Percentiles rank a stretch among this genome's conserved stretches.
phyloP scores from a whole-genome alignment of 2,888 invertebrate genomes.

The Halocaridina rubra region DNA sequence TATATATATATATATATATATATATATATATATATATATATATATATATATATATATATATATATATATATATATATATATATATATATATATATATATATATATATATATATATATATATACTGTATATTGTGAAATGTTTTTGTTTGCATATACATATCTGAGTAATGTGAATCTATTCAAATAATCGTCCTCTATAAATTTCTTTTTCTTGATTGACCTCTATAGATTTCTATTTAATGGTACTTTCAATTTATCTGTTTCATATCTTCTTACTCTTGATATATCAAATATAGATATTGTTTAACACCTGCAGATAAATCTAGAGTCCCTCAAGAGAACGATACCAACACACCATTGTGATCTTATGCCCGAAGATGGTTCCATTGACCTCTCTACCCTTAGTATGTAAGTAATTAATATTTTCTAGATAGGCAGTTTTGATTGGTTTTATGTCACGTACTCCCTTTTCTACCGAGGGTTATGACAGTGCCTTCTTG shows the following conservation, averaged over 20 bases:
- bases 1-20: no score
- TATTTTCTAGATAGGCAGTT: background rate
- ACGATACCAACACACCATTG: constrained; percentile 22
- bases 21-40: background rate
- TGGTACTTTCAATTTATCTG: background rate
- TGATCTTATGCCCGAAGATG: constrained; percentile 40
- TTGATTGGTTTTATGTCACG: no score
- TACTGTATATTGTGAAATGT: background rate
- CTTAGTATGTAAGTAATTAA: constrained; percentile 26
- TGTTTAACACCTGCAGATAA: constrained; percentile 37
- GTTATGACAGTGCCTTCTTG: no score
- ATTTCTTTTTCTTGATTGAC: no score
- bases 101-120: background rate
- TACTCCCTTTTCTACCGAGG: no score
- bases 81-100: background rate
- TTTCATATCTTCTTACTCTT: background rate
- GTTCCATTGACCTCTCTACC: constrained; percentile 30
- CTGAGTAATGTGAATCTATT: no score
- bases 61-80: background rate
- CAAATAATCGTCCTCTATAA: no score
- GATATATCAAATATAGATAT: background rate
- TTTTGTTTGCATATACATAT: no score
- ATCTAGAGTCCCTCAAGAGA: constrained; percentile 27
- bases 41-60: background rate
- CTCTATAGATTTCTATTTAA: no score